Conservation (phyloP, 23 tunicate species). For the Halocynthia roretzi region DNA sequence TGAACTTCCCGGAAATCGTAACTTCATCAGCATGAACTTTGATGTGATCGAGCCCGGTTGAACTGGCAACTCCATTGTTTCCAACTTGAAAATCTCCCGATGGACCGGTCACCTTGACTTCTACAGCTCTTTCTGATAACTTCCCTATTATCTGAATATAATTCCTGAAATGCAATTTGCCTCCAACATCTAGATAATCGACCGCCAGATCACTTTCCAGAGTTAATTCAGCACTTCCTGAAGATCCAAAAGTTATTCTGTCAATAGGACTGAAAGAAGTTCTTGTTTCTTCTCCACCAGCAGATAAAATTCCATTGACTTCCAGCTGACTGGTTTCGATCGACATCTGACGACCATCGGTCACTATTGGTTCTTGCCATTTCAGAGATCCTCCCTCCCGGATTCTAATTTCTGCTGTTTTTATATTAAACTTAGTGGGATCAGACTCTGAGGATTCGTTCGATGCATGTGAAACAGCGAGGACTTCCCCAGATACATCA, state of each 20-base stretch:
- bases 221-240: slow-evolving; percentile 4
- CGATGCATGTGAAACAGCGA: neutral
- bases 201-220: neutral
- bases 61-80: no score
- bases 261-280: slow-evolving; percentile 13
- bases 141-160: no score
- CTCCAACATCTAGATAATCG: neutral
- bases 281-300: slow-evolving; percentile 8
- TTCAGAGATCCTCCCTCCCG: slow-evolving; percentile 18
- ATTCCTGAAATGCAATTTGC: no score
- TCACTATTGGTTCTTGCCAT: neutral
- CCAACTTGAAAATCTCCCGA: no score
- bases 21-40: slow-evolving; percentile 9
- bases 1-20: slow-evolving; percentile 2
- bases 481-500: slow-evolving; percentile 10
- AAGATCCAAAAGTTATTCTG: neutral
- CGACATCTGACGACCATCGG: neutral
- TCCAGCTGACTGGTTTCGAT: slow-evolving; percentile 1
- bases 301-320: slow-evolving; percentile 10
- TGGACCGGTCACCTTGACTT: no score
- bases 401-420: slow-evolving; percentile 1
- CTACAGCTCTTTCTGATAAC: no score
- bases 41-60: neutral
- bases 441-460: neutral
- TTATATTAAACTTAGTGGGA: neutral